A percentile compares a stretch with the other conserved stretches of the same genome.
Conservation (phyloP, 2,888 invertebrate genomes). For the Lasioglossum malachurum region DNA sequence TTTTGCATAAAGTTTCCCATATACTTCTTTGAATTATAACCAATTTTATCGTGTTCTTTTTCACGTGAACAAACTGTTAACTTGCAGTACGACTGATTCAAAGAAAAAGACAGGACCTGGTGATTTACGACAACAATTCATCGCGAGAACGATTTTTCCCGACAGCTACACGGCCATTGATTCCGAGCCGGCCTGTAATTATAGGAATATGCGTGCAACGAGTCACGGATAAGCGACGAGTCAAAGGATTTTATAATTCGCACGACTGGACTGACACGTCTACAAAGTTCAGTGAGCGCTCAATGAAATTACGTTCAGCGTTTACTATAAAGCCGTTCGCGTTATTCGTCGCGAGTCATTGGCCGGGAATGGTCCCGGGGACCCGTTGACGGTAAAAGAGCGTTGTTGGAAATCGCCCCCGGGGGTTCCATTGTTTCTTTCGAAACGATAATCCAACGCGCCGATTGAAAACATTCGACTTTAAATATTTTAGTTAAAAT, state of each 20-base stretch:
- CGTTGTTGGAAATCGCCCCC: constrained; percentile 39
- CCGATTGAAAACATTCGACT: neutral
- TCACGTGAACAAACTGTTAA: neutral
- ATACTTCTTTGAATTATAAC: neutral
- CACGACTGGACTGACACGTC: constrained; percentile 63
- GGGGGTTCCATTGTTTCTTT: constrained; percentile 13
- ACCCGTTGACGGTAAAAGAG: constrained; percentile 14
- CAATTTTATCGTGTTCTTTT: neutral
- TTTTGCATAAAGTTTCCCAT: neutral
- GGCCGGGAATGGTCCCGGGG: constrained; percentile 40
- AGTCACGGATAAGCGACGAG: constrained; percentile 22
- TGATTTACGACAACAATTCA: neutral
- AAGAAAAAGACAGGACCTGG: neutral
- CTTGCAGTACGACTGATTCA: neutral
- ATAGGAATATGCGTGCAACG: neutral
- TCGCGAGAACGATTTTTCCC: neutral
- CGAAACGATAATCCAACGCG: neutral
- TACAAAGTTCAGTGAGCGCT: constrained; percentile 48
- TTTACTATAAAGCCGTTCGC: constrained; percentile 50
- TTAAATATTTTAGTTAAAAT: neutral
- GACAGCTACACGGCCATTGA: neutral
- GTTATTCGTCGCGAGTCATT: constrained; percentile 57
- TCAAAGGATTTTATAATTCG: constrained; percentile 66
- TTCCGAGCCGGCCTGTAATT: constrained; percentile 10
- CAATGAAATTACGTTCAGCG: constrained; percentile 57